phyloP scores from a whole-genome alignment of 2,888 invertebrate genomes.

The Psylliodes chrysocephalus region DNA sequence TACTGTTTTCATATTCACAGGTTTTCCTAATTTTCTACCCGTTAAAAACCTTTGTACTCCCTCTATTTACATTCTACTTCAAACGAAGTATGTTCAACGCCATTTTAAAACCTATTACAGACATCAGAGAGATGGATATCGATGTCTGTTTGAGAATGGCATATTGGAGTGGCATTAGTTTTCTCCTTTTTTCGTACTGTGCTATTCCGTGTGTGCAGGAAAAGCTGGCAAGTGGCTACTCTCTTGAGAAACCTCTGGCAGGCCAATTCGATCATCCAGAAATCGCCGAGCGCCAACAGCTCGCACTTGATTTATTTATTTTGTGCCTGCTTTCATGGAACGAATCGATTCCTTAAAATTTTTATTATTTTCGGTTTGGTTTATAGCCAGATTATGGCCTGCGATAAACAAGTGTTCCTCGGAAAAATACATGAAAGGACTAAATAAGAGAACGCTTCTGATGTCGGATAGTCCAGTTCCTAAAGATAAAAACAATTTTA shows the following conservation, averaged over 20 bases:
- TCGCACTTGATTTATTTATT: constrained; percentile 48
- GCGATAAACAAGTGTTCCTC: constrained; percentile 45
- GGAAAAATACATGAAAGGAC: constrained; percentile 34
- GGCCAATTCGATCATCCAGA: constrained; percentile 43
- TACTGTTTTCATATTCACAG: too few species aligned
- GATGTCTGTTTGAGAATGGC: constrained; percentile 15
- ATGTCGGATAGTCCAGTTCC: background rate
- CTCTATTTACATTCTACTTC: too few species aligned
- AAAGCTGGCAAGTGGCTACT: constrained; percentile 43
- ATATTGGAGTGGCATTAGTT: background rate
- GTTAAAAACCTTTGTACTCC: too few species aligned
- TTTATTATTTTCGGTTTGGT: constrained; percentile 47
- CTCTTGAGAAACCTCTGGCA: constrained; percentile 30
- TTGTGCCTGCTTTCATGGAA: constrained; percentile 44
- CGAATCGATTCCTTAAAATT: constrained; percentile 50
- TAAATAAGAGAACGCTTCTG: constrained; percentile 24
- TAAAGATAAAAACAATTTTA: background rate
- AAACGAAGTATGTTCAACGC: background rate
- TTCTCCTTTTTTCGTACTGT: constrained; percentile 7
- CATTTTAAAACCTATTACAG: background rate
- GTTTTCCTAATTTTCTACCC: too few species aligned
- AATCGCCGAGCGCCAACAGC: constrained; percentile 40
- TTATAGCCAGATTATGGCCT: constrained; percentile 41
- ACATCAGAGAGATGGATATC: background rate
- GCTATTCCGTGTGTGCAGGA: constrained; percentile 13